phyloP scores from a whole-genome alignment of 1,140 invertebrate genomes.

The Hesperophylax magnus region DNA sequence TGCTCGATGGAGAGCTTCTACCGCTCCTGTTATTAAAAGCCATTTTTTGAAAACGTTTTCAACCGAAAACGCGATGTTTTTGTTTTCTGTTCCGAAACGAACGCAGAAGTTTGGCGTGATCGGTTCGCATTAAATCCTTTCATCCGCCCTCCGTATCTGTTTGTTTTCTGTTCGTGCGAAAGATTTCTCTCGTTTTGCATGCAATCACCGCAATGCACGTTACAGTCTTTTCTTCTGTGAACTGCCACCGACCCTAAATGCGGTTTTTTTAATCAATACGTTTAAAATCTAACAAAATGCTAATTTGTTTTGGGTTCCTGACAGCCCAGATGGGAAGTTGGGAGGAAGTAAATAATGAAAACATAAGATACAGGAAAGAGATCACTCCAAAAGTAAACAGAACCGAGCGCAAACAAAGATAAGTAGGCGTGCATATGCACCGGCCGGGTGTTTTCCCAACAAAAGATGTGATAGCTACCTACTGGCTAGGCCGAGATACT shows the following conservation, averaged over 20 bases:
- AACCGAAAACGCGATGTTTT: constrained; percentile 52
- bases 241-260: no score
- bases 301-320: neutral
- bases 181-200: constrained; percentile 46
- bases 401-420: constrained; percentile 41
- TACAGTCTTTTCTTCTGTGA: constrained; percentile 4
- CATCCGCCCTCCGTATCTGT: constrained; percentile 46
- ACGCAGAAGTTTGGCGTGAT: constrained; percentile 52
- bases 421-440: constrained; percentile 28
- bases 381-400: constrained; percentile 22
- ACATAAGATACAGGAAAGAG: constrained; percentile 14
- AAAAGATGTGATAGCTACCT: constrained; percentile 36
- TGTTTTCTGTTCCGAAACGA: constrained; percentile 42
- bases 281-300: no score
- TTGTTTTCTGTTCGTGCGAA: constrained; percentile 56
- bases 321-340: neutral
- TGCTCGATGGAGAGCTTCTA: constrained; percentile 49
- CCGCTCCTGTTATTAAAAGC: constrained; percentile 58
- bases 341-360: constrained; percentile 41
- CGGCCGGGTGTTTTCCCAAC: constrained; percentile 45
- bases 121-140: constrained; percentile 52
- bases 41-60: constrained; percentile 55
- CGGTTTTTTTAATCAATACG: no score
- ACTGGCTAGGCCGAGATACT: constrained; percentile 21
- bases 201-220: constrained; percentile 25